These are phyloP conservation scores for Drosophila sordidapex DNA, from an alignment of 2,888 invertebrate species.

Conservation along the genomic window DNA sequence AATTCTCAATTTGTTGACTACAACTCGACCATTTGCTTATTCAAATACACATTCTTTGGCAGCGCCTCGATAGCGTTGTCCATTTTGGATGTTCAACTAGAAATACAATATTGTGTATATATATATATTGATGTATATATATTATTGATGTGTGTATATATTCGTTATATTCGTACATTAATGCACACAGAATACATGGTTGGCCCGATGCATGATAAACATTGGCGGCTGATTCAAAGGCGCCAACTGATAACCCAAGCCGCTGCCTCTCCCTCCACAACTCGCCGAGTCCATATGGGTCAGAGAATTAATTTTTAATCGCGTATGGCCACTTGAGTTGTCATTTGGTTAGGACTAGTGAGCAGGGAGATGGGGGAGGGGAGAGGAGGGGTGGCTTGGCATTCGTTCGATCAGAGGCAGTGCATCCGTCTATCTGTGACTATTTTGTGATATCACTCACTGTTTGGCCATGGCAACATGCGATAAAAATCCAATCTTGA, in stretches of 20 bases:
- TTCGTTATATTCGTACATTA: constrained; percentile 15
- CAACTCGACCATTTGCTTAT: constrained; percentile 48
- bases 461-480: constrained; percentile 45
- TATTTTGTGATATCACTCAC: constrained; percentile 63
- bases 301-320: constrained; percentile 81
- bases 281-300: constrained; percentile 41
- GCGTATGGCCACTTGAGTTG: constrained; percentile 78
- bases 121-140: neutral
- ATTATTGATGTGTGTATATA: neutral
- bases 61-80: constrained; percentile 17
- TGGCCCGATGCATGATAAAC: constrained; percentile 51
- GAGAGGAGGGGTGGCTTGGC: neutral
- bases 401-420: constrained; percentile 24
- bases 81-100: constrained; percentile 31
- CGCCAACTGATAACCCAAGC: constrained; percentile 62
- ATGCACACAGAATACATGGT: constrained; percentile 37
- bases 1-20: constrained; percentile 44
- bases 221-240: constrained; percentile 77
- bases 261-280: neutral
- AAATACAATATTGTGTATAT: neutral
- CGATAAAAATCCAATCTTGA: constrained; percentile 78
- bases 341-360: constrained; percentile 40
- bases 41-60: constrained; percentile 32
- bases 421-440: constrained; percentile 42
- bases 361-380: neutral